Evolutionary conservation across 2,113 vertebrate species (phyloP).

Genomic region (Etheostoma spectabile): DNA sequence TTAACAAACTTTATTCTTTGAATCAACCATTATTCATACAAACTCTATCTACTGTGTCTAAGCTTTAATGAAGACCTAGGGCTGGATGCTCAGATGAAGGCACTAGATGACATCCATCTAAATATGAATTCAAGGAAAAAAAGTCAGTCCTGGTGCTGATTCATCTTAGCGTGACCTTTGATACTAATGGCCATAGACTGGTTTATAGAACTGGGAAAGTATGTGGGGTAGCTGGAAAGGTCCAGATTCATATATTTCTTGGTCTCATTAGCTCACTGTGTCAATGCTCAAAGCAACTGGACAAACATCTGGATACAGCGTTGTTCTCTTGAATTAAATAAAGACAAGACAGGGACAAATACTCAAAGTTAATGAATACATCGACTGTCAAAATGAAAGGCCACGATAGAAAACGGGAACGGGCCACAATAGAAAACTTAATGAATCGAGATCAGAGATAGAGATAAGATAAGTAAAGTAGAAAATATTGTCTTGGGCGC

Average conservation of each 20-base stretch:
- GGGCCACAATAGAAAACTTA: background rate
- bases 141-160: background rate
- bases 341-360: background rate
- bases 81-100: background rate
- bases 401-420: too few species aligned
- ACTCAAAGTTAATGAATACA: background rate
- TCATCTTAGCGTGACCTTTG: background rate
- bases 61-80: slow-evolving; percentile 6
- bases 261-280: too few species aligned
- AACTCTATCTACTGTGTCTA: background rate
- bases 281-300: too few species aligned
- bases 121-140: background rate
- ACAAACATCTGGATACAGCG: background rate
- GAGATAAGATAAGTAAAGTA: too few species aligned
- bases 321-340: background rate
- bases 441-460: too few species aligned
- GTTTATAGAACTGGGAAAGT: background rate
- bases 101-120: background rate
- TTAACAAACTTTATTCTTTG: background rate
- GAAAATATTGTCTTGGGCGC: too few species aligned
- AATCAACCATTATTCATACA: background rate
- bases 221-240: too few species aligned
- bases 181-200: background rate
- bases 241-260: background rate
- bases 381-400: background rate